These are phyloP conservation scores for Drosophila austrosaltans DNA, from an alignment of 2,888 invertebrate species.

Conservation along the genomic window DNA sequence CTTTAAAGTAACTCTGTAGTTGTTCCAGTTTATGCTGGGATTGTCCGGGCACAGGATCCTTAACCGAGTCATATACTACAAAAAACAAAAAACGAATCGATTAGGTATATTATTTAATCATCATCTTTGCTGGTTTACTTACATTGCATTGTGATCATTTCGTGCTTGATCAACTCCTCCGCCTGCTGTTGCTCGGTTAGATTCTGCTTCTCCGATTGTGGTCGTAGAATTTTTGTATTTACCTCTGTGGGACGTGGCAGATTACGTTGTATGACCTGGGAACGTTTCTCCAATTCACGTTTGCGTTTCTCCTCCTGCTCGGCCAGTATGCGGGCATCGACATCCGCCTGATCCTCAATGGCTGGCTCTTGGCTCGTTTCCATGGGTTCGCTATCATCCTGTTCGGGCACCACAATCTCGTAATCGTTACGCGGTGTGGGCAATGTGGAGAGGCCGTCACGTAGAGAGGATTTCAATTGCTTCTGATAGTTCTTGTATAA, in stretches of 20 bases:
- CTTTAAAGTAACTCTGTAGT: slow-evolving; percentile 92
- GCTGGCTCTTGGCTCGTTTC: slow-evolving; percentile 83
- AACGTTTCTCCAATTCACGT: slow-evolving; percentile 87
- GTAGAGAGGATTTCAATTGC: slow-evolving; percentile 90
- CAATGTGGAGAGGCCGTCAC: slow-evolving; percentile 90
- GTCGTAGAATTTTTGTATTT: slow-evolving; percentile 92
- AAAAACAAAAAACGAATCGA: neutral
- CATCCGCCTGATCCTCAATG: slow-evolving; percentile 94
- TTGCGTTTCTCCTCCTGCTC: slow-evolving; percentile 88
- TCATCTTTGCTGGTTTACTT: slow-evolving; percentile 16
- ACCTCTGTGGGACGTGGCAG: slow-evolving; percentile 94
- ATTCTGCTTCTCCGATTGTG: slow-evolving; percentile 89
- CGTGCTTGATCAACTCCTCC: slow-evolving; percentile 97
- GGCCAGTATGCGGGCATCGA: slow-evolving; percentile 88
- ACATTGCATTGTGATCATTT: slow-evolving; percentile 97
- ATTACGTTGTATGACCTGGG: slow-evolving; percentile 93
- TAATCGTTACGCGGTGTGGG: slow-evolving; percentile 98
- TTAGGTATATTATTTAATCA: no score
- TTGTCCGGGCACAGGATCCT: slow-evolving; percentile 87
- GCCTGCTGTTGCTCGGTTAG: slow-evolving; percentile 96
- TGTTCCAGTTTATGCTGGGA: slow-evolving; percentile 84
- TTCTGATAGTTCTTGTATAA: slow-evolving; percentile 88
- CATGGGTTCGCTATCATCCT: slow-evolving; percentile 85
- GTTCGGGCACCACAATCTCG: slow-evolving; percentile 98
- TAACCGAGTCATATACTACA: slow-evolving; percentile 90